Evolutionary conservation across 2,113 vertebrate genomes (phyloP).

Genomic region (Onychorhynchus coronatus): DNA sequence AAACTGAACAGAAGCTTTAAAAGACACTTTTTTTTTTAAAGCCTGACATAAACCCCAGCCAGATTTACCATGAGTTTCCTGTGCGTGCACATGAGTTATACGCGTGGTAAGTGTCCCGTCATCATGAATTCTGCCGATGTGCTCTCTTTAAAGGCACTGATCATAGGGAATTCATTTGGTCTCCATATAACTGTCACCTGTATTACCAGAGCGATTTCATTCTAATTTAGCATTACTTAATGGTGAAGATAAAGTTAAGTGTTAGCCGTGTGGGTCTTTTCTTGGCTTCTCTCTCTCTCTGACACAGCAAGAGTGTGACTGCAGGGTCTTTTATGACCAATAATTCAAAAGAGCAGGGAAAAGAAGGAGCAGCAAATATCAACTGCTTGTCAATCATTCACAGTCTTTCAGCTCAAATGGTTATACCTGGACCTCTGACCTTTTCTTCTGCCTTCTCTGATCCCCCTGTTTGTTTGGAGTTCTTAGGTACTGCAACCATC

Average conservation of each 20-base stretch:
- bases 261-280: constrained; percentile 49
- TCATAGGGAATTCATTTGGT: constrained; percentile 65
- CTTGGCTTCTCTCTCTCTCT: constrained; percentile 23
- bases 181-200: constrained; percentile 71
- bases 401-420: constrained; percentile 35
- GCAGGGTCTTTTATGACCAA: constrained; percentile 52
- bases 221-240: constrained; percentile 70
- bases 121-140: constrained; percentile 38
- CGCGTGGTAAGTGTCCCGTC: not conserved
- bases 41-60: not conserved
- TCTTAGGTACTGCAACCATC: constrained; percentile 1
- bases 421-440: constrained; percentile 44
- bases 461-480: constrained; percentile 52
- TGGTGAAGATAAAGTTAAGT: constrained; percentile 67
- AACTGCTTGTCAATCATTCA: constrained; percentile 55
- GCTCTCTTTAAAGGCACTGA: constrained; percentile 39
- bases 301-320: constrained; percentile 20
- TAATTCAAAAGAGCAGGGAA: constrained; percentile 49
- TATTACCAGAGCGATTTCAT: constrained; percentile 48
- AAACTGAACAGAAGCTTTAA: constrained; percentile 14
- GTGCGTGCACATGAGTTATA: constrained; percentile 29
- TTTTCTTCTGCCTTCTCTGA: constrained; percentile 15
- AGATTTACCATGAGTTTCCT: constrained; percentile 26
- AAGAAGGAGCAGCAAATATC: constrained; percentile 60
- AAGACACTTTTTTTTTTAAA: not conserved